Evolutionary conservation across 1,140 invertebrate genomes (phyloP).

Genomic region (Eumeta japonica): DNA sequence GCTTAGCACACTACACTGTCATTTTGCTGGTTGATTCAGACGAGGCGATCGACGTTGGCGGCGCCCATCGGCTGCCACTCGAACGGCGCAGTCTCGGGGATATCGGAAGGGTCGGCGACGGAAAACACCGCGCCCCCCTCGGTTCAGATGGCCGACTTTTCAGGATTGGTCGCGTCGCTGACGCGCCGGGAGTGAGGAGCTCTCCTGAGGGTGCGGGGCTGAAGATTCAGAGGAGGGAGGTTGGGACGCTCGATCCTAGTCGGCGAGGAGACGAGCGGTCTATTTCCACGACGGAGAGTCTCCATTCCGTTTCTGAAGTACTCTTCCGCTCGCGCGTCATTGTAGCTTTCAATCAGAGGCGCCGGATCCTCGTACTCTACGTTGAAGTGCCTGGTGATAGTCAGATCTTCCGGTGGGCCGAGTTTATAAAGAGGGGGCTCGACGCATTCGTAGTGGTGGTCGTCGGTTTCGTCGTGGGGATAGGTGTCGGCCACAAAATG

Average conservation of each 20-base stretch:
- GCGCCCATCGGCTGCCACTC: constrained; percentile 36
- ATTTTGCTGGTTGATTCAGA: too few species aligned
- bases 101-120: constrained; percentile 47
- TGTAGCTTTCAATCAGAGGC: constrained; percentile 71
- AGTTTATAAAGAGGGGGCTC: constrained; percentile 60
- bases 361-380: constrained; percentile 72
- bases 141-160: constrained; percentile 53
- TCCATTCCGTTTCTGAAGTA: constrained; percentile 48
- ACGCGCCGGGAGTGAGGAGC: constrained; percentile 61
- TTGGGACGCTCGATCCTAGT: constrained; percentile 79
- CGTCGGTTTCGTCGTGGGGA: constrained; percentile 59
- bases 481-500: constrained; percentile 67
- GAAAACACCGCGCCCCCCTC: constrained; percentile 52
- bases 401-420: constrained; percentile 42
- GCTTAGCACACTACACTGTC: too few species aligned
- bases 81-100: constrained; percentile 28
- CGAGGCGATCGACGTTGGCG: constrained; percentile 42
- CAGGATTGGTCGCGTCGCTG: constrained; percentile 61
- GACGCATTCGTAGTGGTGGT: constrained; percentile 76
- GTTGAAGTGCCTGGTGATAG: constrained; percentile 68
- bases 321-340: constrained; percentile 40
- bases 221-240: constrained; percentile 71
- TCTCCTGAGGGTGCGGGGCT: constrained; percentile 61
- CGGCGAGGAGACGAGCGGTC: constrained; percentile 69
- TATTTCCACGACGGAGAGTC: constrained; percentile 49